phyloP scores from a whole-genome alignment of 2,113 vertebrate genomes.

The Egretta garzetta region DNA sequence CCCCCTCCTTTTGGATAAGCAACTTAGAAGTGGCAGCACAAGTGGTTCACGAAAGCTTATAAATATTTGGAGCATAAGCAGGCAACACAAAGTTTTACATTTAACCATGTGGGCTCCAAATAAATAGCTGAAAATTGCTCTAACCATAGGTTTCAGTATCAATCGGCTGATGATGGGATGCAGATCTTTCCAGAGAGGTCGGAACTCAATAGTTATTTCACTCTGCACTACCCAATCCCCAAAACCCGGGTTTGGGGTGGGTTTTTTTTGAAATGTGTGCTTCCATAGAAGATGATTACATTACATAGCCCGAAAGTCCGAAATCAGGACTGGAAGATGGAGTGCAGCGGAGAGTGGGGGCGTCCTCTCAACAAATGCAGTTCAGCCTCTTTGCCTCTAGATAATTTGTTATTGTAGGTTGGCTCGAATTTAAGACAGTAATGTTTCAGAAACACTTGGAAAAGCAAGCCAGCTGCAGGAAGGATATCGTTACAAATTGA shows the following conservation, averaged over 20 bases:
- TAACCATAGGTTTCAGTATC: constrained; percentile 78
- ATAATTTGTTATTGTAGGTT: constrained; percentile 74
- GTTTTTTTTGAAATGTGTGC: not conserved
- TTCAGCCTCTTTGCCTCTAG: constrained; percentile 60
- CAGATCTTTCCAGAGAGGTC: constrained; percentile 65
- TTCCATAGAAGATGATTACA: constrained; percentile 54
- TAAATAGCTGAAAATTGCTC: constrained; percentile 73
- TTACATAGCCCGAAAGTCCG: constrained; percentile 51
- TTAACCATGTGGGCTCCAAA: constrained; percentile 68
- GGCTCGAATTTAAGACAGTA: constrained; percentile 72
- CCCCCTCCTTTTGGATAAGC: constrained; percentile 20
- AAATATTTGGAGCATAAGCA: constrained; percentile 72
- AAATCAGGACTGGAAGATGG: constrained; percentile 52
- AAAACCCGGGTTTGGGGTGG: not conserved
- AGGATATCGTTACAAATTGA: constrained; percentile 76
- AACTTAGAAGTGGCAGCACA: constrained; percentile 54
- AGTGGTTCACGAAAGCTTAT: constrained; percentile 33
- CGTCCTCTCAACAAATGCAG: constrained; percentile 47
- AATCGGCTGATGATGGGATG: constrained; percentile 62
- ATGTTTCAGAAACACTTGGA: constrained; percentile 73
- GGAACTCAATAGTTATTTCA: constrained; percentile 60
- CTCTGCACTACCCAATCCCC: constrained; percentile 40
- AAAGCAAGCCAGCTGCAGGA: constrained; percentile 74
- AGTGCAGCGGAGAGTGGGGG: not conserved
- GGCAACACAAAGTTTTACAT: constrained; percentile 65